phyloP scores from a whole-genome alignment of 2,113 vertebrate genomes.

The Monopterus albus region DNA sequence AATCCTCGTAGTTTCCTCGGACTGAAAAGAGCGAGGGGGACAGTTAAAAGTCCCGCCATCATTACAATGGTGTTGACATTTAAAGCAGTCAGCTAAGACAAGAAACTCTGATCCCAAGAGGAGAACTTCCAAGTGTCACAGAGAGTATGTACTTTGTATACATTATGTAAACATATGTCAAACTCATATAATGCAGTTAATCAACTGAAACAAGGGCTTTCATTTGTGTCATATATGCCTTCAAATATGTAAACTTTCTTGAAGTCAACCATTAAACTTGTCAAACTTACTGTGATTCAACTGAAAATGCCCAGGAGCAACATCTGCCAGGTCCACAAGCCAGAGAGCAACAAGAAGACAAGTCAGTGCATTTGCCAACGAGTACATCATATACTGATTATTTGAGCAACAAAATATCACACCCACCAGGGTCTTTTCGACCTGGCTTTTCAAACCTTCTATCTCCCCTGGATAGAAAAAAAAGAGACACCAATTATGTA shows the following conservation, averaged over 20 bases:
- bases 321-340: constrained; percentile 46
- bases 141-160: too few relatives aligned
- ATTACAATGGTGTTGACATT: too few relatives aligned
- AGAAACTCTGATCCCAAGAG: too few relatives aligned
- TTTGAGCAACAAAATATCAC: constrained; percentile 8
- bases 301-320: constrained; percentile 80
- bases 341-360: constrained; percentile 31
- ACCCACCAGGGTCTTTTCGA: constrained; percentile 98
- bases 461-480: constrained; percentile 88
- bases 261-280: not conserved
- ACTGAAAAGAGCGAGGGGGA: constrained; percentile 78
- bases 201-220: too few relatives aligned
- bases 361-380: constrained; percentile 13
- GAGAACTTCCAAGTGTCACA: too few relatives aligned
- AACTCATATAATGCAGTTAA: too few relatives aligned
- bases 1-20: constrained; percentile 94
- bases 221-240: too few relatives aligned
- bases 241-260: not conserved
- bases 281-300: constrained; percentile 82
- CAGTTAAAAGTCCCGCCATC: not conserved
- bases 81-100: too few relatives aligned
- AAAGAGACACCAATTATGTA: constrained; percentile 9
- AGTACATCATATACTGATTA: constrained; percentile 16
- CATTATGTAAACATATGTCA: too few relatives aligned
- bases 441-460: constrained; percentile 98